Evolutionary conservation across 2,797 vertebrate genomes (phyloP).

Genomic region (Spheniscus humboldti): DNA sequence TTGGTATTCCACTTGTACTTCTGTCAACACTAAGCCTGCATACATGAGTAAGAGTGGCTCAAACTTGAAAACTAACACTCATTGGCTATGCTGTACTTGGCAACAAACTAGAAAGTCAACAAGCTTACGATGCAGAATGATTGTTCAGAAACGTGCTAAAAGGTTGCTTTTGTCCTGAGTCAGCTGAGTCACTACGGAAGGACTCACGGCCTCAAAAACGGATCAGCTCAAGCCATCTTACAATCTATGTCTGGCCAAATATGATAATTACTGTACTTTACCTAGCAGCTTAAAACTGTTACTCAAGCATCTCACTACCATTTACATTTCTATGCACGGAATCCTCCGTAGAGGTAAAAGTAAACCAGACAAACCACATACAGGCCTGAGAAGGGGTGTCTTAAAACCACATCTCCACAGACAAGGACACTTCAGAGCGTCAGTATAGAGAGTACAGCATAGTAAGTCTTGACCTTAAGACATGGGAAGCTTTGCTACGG

Average conservation of each 20-base stretch:
- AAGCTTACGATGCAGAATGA: neutral
- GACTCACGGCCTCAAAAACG: neutral
- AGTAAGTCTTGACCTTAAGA: neutral
- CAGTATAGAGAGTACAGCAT: neutral
- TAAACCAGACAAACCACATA: neutral
- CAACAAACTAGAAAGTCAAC: neutral
- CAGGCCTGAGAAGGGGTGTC: neutral
- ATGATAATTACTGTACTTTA: neutral
- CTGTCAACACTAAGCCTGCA: neutral
- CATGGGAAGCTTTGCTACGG: neutral
- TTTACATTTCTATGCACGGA: neutral
- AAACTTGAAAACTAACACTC: neutral
- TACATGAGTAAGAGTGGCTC: neutral
- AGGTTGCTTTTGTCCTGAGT: neutral
- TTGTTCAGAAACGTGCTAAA: neutral
- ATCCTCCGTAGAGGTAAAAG: neutral
- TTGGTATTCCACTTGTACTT: neutral
- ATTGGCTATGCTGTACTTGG: neutral
- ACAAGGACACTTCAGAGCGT: neutral
- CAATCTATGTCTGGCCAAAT: neutral
- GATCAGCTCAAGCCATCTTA: neutral
- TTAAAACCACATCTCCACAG: neutral
- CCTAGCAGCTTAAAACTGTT: neutral
- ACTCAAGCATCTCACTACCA: neutral
- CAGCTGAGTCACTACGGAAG: neutral